Evolutionary conservation across 1,140 invertebrate species (phyloP).

Genomic region (Cephus cinctus): DNA sequence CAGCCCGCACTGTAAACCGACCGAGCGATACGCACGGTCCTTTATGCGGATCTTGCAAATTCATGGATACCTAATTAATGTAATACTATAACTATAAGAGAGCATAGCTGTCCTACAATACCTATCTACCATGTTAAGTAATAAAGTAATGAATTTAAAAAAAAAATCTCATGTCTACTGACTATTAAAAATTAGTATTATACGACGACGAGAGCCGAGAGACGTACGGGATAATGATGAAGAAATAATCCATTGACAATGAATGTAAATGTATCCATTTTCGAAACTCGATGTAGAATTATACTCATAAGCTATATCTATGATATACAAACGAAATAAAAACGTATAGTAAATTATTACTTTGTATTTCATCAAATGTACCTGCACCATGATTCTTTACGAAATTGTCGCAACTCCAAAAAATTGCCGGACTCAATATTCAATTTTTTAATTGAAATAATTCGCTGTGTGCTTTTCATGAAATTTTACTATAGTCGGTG

Average conservation of each 20-base stretch:
- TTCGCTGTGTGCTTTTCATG: too few relatives aligned
- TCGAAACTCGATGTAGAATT: slow-evolving; percentile 59
- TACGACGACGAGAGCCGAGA: slow-evolving; percentile 32
- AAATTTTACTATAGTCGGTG: too few relatives aligned
- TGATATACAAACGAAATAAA: slow-evolving; percentile 58
- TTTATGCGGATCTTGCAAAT: slow-evolving; percentile 24
- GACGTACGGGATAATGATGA: slow-evolving; percentile 33
- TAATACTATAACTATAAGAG: slow-evolving; percentile 50
- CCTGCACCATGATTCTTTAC: too few relatives aligned
- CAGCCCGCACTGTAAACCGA: slow-evolving; percentile 12
- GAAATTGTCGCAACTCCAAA: too few relatives aligned
- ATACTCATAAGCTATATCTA: slow-evolving; percentile 59
- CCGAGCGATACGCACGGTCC: slow-evolving; percentile 19
- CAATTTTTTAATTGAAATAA: too few relatives aligned
- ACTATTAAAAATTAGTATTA: slow-evolving; percentile 54
- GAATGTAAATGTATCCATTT: slow-evolving; percentile 60
- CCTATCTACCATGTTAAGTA: slow-evolving; percentile 49
- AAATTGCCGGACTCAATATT: too few relatives aligned
- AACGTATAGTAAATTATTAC: slow-evolving; percentile 53
- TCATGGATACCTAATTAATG: slow-evolving; percentile 51
- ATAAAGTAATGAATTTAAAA: slow-evolving; percentile 1
- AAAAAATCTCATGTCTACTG: slow-evolving; percentile 49
- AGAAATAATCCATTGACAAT: slow-evolving; percentile 56
- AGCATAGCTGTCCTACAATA: slow-evolving; percentile 54
- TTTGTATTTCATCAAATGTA: too few relatives aligned